Percentiles rank a stretch among this genome's conserved stretches.
Conservation (phyloP, 2,113 vertebrate genomes). For the Todiramphus saurophagus region DNA sequence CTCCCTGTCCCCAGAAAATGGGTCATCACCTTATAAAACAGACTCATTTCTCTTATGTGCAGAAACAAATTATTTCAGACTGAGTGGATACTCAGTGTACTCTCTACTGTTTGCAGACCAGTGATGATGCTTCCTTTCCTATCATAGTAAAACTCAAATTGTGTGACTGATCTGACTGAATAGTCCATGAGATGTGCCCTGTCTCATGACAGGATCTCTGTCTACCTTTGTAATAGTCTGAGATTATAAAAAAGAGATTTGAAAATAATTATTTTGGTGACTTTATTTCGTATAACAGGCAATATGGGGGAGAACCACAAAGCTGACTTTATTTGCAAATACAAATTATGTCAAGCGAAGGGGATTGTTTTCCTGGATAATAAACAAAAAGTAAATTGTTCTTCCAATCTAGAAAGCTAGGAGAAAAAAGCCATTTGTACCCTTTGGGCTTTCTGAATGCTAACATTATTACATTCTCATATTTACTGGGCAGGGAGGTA, state of each 20-base stretch:
- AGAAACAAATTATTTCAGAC: neutral
- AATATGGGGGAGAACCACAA: neutral
- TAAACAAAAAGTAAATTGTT: slow-evolving; percentile 3
- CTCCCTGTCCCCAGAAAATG: neutral
- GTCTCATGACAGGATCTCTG: neutral
- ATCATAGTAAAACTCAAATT: neutral
- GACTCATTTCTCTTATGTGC: neutral
- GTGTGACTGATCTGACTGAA: neutral
- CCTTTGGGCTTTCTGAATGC: neutral
- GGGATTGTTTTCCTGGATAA: neutral
- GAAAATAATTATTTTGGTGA: neutral
- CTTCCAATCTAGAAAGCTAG: neutral
- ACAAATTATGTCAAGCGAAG: neutral
- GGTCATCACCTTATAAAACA: neutral
- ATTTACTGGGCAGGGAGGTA: neutral
- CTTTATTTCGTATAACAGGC: neutral
- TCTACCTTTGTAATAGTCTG: neutral
- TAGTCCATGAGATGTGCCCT: neutral
- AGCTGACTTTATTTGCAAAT: neutral
- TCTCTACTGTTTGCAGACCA: neutral
- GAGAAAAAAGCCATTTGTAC: slow-evolving; percentile 21
- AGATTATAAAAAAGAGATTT: neutral
- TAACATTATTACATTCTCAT: neutral
- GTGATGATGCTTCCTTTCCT: neutral
- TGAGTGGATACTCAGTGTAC: neutral